phyloP scores from a whole-genome alignment of 1,140 invertebrate genomes.

The Cotesia chilonis region DNA sequence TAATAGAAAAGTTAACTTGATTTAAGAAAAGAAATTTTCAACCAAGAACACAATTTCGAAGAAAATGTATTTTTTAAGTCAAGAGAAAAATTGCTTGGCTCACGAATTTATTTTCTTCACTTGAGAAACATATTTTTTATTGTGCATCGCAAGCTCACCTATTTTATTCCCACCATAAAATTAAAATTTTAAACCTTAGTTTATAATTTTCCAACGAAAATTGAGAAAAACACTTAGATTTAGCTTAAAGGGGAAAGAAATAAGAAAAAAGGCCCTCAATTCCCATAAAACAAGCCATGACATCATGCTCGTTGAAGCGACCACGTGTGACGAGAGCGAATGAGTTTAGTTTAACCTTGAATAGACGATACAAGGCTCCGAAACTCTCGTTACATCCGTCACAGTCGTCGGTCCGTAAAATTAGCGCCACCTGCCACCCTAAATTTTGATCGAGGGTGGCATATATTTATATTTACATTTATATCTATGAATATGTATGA shows the following conservation, averaged over 20 bases:
- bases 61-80: no score
- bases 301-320: conserved; percentile 57
- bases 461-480: not conserved
- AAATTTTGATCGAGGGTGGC: conserved; percentile 30
- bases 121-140: no score
- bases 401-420: conserved; percentile 65
- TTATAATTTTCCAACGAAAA: not conserved
- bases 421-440: conserved; percentile 67
- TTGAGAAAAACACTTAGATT: not conserved
- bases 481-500: not conserved
- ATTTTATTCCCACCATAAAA: no score
- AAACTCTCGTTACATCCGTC: conserved; percentile 61
- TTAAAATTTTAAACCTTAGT: no score
- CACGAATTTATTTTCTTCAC: no score
- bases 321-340: conserved; percentile 53
- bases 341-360: conserved; percentile 40
- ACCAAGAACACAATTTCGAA: no score
- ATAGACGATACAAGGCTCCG: conserved; percentile 23
- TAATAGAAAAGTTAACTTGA: no score
- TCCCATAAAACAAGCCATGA: conserved; percentile 57
- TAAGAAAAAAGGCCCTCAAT: conserved; percentile 32
- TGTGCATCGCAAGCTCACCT: no score
- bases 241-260: conserved; percentile 3
- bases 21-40: no score
- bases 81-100: no score